phyloP scores from a whole-genome alignment of 2,888 invertebrate genomes.

The Hemistola chrysoprasaria region DNA sequence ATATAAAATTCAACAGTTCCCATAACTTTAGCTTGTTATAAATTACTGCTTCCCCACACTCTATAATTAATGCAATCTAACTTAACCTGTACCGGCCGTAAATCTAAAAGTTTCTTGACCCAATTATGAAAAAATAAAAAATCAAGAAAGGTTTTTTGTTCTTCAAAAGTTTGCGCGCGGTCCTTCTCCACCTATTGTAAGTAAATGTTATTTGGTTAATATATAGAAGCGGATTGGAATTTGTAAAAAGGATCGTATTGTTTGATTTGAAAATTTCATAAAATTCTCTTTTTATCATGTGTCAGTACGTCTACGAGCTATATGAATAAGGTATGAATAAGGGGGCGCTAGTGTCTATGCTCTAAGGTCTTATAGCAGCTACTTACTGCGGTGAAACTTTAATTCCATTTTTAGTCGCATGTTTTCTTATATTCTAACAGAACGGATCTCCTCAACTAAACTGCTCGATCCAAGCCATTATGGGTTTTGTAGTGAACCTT shows the following conservation, averaged over 20 bases:
- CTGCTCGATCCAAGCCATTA: no score
- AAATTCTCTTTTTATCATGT: background rate
- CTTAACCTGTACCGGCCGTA: slow-evolving; percentile 24
- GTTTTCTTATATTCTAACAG: no score
- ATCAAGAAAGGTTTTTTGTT: slow-evolving; percentile 17
- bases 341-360: no score
- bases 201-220: slow-evolving; percentile 17
- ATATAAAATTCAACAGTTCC: slow-evolving; percentile 13
- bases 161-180: slow-evolving; percentile 11
- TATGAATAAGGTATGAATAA: no score
- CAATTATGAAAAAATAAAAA: slow-evolving; percentile 30
- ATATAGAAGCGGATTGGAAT: no score
- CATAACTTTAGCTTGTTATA: slow-evolving; percentile 28
- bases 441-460: no score
- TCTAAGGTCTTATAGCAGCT: no score
- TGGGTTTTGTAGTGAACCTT: no score
- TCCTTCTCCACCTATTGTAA: slow-evolving; percentile 9
- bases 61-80: slow-evolving; percentile 30
- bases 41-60: slow-evolving; percentile 25
- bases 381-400: no score
- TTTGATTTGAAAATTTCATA: slow-evolving; percentile 11
- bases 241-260: no score
- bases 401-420: no score
- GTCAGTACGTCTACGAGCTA: no score
- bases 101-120: slow-evolving; percentile 27